Base-by-base conservation (phyloP, 1,140 invertebrate genomes). In the Atopsyche davidsoni region DNA sequence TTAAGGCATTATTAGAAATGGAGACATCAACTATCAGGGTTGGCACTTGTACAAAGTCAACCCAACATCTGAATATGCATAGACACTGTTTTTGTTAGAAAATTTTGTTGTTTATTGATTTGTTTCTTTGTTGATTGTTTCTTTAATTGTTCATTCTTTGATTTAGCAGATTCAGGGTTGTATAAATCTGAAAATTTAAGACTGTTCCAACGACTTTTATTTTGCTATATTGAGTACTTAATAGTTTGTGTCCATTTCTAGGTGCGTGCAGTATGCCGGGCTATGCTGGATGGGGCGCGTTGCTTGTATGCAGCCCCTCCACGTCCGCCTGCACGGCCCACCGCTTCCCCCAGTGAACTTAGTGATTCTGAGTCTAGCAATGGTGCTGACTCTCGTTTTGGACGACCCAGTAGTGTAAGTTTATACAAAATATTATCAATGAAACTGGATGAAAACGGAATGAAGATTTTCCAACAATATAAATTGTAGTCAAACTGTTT, bases 211-310 rank as follows among this genome's bases (percentile, higher is more conserved):
- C 28, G 9, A 10, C n/a, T 31, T 31, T 31, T n/a, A 31, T n/a
- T n/a, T n/a, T n/a, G n/a, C n/a, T n/a, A n/a, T n/a, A n/a, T n/a
- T n/a, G n/a, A n/a, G n/a, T n/a, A n/a, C n/a, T n/a, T n/a, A n/a
- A n/a, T n/a, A n/a, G 24, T 6, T 28, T 28, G 14, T 36, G 34
- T 36, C 6, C 18, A 17, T 46, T 24, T 52, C 10, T 34, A 74
- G 72, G 69, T 74, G 0, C 53, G 70, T 53, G 78, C 80, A 51
- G 80, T 89, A 0, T 87, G 85, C 62, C 72, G 81, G 52, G 79
- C 85, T 42, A 87, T 89, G 66, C 67, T 89, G 42, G 87, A 90
- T 66, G 85, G 88, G 54, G 85, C 85, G 4, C 83, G 87, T 59
- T 70, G 77, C 23, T 78, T 86, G 68, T 87, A 86, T 60, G 74